Percentiles rank a stretch among this genome's conserved stretches.
Evolutionary conservation across 2,888 invertebrate species (phyloP).

Genomic region (Phyto melanocephala): DNA sequence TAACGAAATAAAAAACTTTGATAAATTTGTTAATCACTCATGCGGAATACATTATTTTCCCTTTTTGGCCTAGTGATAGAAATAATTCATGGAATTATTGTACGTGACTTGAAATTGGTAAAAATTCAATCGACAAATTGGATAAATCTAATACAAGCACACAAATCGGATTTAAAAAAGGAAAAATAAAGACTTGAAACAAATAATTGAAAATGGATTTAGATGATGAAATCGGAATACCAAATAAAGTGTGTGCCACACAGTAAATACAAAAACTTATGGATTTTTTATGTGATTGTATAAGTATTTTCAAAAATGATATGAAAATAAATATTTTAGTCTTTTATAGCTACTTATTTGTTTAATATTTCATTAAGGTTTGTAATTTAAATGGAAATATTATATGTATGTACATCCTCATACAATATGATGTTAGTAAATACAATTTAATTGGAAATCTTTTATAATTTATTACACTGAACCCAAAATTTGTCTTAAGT

Average conservation of each 20-base stretch:
- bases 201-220: neutral
- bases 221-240: neutral
- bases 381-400: too few species aligned
- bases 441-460: too few species aligned
- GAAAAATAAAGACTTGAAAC: too few species aligned
- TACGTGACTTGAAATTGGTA: conserved; percentile 52
- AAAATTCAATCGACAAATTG: conserved; percentile 1
- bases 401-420: too few species aligned
- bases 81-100: conserved; percentile 47
- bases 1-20: neutral
- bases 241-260: neutral
- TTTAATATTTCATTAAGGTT: too few species aligned
- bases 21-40: conserved; percentile 45
- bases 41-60: conserved; percentile 46
- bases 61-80: neutral
- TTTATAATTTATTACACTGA: too few species aligned
- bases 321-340: neutral
- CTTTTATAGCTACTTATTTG: too few species aligned
- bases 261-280: neutral
- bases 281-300: neutral
- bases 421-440: too few species aligned
- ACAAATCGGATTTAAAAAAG: neutral
- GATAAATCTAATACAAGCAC: conserved; percentile 10
- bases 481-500: too few species aligned
- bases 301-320: neutral